Conservation (phyloP, 64 coral and sea anemone species). For the Stichodactyla helianthus region DNA sequence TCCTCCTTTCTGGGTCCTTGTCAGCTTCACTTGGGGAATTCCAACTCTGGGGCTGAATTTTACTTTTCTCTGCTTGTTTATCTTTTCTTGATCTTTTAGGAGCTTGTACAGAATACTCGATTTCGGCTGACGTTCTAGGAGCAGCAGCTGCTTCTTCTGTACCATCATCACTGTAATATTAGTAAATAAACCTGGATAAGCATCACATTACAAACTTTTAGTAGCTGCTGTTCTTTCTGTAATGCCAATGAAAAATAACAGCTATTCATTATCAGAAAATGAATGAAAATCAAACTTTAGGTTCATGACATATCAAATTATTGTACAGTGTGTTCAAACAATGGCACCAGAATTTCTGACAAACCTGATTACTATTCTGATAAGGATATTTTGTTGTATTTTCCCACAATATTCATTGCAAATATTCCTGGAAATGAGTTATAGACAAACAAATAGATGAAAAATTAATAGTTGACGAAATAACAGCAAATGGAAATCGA, state of each 20-base stretch:
- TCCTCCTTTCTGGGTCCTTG: no score
- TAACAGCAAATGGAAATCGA: background rate
- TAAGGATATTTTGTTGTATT: background rate
- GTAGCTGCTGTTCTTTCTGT: background rate
- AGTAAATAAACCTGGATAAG: no score
- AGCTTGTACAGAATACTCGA: background rate
- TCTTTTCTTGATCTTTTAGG: background rate
- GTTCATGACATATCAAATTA: background rate
- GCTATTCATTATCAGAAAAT: background rate
- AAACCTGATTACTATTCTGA: background rate
- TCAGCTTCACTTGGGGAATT: background rate
- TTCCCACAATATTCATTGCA: background rate
- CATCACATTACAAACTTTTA: background rate
- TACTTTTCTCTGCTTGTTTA: background rate
- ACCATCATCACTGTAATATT: no score
- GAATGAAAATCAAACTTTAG: conserved; percentile 2
- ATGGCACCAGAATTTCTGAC: background rate
- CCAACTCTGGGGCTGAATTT: background rate
- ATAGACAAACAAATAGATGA: background rate
- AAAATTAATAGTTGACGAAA: background rate
- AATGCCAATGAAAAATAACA: background rate
- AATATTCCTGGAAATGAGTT: background rate
- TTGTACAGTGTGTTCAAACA: background rate
- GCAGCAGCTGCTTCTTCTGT: background rate
- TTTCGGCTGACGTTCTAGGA: background rate